A percentile compares a stretch with the other conserved stretches of the same genome.
These are phyloP conservation scores for Rhingia campestris DNA, from an alignment of 2,888 invertebrate genomes.

Conservation along the genomic window DNA sequence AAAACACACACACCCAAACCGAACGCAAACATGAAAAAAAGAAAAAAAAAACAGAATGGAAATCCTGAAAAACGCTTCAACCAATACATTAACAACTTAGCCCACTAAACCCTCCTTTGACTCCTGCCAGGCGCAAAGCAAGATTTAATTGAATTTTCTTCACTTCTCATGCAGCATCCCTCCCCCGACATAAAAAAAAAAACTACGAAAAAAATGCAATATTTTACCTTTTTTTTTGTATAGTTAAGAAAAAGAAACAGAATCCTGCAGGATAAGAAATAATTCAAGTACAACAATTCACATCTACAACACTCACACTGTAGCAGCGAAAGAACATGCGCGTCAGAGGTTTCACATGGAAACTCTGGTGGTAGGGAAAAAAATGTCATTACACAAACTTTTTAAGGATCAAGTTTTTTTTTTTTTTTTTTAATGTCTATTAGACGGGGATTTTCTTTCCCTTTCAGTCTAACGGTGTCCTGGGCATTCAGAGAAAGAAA, in stretches of 20 bases:
- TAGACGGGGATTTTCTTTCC: slow-evolving; percentile 60
- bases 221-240: neutral
- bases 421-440: slow-evolving; percentile 62
- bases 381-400: slow-evolving; percentile 65
- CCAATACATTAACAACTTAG: slow-evolving; percentile 51
- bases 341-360: slow-evolving; percentile 49
- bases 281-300: slow-evolving; percentile 55
- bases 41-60: neutral
- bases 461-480: slow-evolving; percentile 54
- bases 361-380: slow-evolving; percentile 30
- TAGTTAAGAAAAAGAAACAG: slow-evolving; percentile 7
- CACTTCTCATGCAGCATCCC: slow-evolving; percentile 6
- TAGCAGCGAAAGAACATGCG: slow-evolving; percentile 62
- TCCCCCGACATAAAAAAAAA: neutral
- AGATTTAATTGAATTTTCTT: slow-evolving; percentile 51
- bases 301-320: slow-evolving; percentile 60
- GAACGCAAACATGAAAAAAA: too few species aligned
- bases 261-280: slow-evolving; percentile 57
- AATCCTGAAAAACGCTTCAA: slow-evolving; percentile 2
- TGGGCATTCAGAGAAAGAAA: slow-evolving; percentile 43
- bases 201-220: slow-evolving; percentile 18
- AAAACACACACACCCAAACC: neutral
- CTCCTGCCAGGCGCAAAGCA: neutral
- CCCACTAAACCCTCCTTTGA: slow-evolving; percentile 17
- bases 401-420: slow-evolving; percentile 55